phyloP scores from a whole-genome alignment of 2,113 vertebrate genomes.

The Talpa occidentalis region DNA sequence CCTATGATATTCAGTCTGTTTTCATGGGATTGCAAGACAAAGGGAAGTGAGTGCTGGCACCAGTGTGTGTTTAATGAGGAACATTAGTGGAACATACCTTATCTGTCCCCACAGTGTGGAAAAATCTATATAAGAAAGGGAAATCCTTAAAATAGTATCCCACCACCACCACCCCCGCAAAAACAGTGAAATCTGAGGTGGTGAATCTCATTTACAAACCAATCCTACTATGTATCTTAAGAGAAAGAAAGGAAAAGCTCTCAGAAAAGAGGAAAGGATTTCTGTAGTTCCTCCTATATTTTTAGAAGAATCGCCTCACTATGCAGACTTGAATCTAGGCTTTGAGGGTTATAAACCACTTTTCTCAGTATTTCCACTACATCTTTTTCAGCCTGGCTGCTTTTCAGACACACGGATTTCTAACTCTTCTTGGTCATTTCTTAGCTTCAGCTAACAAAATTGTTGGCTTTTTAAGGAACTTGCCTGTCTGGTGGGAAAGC shows the following conservation, averaged over 20 bases:
- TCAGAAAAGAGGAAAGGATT: slow-evolving; percentile 47
- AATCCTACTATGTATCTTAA: background rate
- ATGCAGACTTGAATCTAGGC: slow-evolving; percentile 58
- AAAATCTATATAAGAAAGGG: slow-evolving; percentile 59
- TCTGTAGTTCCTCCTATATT: slow-evolving; percentile 60
- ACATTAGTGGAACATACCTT: slow-evolving; percentile 33
- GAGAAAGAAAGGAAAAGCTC: background rate
- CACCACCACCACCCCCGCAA: background rate
- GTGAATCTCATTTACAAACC: slow-evolving; percentile 8
- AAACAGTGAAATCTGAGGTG: slow-evolving; percentile 38
- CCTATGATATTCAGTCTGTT: slow-evolving; percentile 62
- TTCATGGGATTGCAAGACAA: slow-evolving; percentile 61
- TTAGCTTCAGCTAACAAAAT: slow-evolving; percentile 30
- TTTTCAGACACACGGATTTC: background rate
- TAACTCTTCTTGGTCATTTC: slow-evolving; percentile 46
- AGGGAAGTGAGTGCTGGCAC: slow-evolving; percentile 62
- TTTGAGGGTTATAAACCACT: slow-evolving; percentile 59
- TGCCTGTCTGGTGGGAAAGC: slow-evolving; percentile 47
- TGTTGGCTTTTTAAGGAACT: slow-evolving; percentile 47
- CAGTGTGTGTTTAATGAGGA: slow-evolving; percentile 21
- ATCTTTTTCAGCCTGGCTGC: slow-evolving; percentile 55
- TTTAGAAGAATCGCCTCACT: slow-evolving; percentile 71
- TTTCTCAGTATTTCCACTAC: slow-evolving; percentile 67
- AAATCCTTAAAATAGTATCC: slow-evolving; percentile 51
- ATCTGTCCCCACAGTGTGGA: slow-evolving; percentile 56